Evolutionary conservation across 2,888 invertebrate species (phyloP).

Genomic region (Drosophila fulvimacula): DNA sequence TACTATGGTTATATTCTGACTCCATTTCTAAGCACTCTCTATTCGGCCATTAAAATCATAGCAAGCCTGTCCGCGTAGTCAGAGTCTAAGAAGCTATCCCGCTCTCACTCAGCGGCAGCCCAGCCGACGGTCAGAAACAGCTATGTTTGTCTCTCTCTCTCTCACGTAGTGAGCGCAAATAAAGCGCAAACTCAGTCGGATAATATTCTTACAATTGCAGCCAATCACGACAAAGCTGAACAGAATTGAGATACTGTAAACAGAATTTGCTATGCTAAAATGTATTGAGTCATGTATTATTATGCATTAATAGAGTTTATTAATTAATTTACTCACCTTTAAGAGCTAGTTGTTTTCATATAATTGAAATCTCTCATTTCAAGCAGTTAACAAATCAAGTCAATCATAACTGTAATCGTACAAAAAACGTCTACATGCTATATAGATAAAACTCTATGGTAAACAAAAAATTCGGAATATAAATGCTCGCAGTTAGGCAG

Average conservation of each 20-base stretch:
- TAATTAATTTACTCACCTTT: too few relatives aligned
- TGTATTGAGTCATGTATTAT: too few relatives aligned
- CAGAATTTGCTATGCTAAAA: too few relatives aligned
- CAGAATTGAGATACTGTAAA: neutral
- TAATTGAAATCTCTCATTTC: neutral
- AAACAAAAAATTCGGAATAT: neutral
- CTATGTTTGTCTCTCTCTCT: neutral
- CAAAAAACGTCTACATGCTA: neutral
- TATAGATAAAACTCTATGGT: neutral
- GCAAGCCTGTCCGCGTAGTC: neutral
- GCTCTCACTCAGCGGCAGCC: neutral
- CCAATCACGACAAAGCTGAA: neutral
- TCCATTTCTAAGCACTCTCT: too few relatives aligned
- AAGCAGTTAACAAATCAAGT: neutral
- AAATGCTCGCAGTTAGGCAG: conserved; percentile 30
- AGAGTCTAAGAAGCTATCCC: neutral
- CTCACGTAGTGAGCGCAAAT: neutral
- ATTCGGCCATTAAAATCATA: neutral
- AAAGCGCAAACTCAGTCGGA: neutral
- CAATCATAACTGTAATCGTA: neutral
- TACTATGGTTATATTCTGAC: too few relatives aligned
- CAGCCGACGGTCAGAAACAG: neutral
- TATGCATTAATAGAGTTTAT: too few relatives aligned
- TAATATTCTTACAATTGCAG: neutral
- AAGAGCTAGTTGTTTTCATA: too few relatives aligned